Base-by-base conservation (phyloP, 1,140 invertebrate species). In the Ceratina australensis region DNA sequence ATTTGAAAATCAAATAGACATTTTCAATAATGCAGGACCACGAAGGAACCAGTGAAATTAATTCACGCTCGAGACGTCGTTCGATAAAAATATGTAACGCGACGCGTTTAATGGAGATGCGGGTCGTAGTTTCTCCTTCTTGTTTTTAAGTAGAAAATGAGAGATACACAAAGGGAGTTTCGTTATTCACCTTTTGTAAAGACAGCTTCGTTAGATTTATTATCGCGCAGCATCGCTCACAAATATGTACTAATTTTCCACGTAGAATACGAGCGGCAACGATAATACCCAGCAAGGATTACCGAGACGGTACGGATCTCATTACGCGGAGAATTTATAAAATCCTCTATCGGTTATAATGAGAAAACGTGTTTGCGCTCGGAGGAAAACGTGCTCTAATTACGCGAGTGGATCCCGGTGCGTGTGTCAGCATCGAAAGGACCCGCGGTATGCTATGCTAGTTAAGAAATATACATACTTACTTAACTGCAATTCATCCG, bases 131-230 rank as follows among this genome's bases (percentile, higher is more conserved):
- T 42, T 42, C 33, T 42, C 10, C n/a, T n/a, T n/a, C n/a, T n/a
- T n/a, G n/a, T 42, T 42, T 42, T 42, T 42, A 10, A 42, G 0
- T 42, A 42, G 10, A 42, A 42, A 42, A 42, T 42, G 7, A 42
- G 33, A 3, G 3, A n/a, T n/a, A n/a, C n/a, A n/a, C n/a, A n/a
- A n/a, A n/a, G 5, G 33, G 33, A 42, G 33, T 7, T 20, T 42
- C 64, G 52, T 1, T 26, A 49, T 42, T 59, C 28, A 20, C n/a
- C n/a, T 18, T 42, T 57, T 54, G 72, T 33, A 16, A 18, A 3
- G 15, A 42, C 18, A 20, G 64, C 42, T 56, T 75, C 64, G n/a
- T 75, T 75, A 75, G 68, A 75, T 75, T 59, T 75, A 75, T 75
- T 75, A 68, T 68, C 52, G 22, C n/a, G 33, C 64, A 57, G 49